These are phyloP conservation scores for Ricordea florida DNA, from an alignment of 92 coral and sea anemone genomes.

Conservation along the genomic window DNA sequence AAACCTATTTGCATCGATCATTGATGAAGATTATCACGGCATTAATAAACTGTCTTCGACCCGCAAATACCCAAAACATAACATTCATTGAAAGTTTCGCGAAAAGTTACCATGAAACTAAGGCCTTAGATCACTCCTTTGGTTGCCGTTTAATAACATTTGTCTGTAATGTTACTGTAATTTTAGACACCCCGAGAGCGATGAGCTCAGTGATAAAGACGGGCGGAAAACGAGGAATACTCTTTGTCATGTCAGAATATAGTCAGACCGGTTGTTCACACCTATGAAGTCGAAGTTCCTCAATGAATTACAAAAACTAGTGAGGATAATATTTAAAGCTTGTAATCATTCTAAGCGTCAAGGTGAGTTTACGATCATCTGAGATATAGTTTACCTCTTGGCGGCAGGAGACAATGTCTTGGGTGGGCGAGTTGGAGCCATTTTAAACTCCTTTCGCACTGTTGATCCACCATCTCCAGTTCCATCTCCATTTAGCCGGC, in stretches of 20 bases:
- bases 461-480: slow-evolving; percentile 12
- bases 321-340: no score
- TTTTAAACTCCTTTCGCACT: slow-evolving; percentile 62
- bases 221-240: not conserved
- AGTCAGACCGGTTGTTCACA: not conserved
- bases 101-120: no score
- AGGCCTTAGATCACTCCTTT: no score
- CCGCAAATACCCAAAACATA: no score
- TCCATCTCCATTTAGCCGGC: not conserved
- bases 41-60: no score
- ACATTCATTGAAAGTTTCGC: no score
- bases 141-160: no score
- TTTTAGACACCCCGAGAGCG: not conserved
- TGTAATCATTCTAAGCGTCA: not conserved
- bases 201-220: not conserved
- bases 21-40: no score
- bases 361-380: not conserved
- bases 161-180: no score
- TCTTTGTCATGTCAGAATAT: not conserved
- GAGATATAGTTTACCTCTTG: slow-evolving; percentile 64
- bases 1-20: no score
- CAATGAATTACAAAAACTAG: not conserved
- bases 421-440: slow-evolving; percentile 68
- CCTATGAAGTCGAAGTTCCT: not conserved
- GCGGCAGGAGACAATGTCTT: slow-evolving; percentile 86